These are phyloP conservation scores for Plestiodon gilberti DNA, from an alignment of 2,113 vertebrate species.

Conservation along the genomic window DNA sequence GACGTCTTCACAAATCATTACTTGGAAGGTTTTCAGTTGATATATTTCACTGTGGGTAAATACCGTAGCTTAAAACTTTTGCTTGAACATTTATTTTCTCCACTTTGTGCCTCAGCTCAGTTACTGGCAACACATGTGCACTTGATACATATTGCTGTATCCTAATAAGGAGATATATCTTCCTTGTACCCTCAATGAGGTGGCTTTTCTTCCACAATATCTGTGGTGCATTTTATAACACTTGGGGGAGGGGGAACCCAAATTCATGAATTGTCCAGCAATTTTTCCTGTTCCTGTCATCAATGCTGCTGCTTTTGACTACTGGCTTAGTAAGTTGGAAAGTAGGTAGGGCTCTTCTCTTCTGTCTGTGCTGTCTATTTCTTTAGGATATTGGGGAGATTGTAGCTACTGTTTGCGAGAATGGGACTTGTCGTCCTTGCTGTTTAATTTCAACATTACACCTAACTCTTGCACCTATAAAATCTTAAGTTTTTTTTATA, in stretches of 20 bases:
- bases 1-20: not conserved
- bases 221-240: not conserved
- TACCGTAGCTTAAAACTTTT: not conserved
- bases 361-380: not conserved
- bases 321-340: not conserved
- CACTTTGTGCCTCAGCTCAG: not conserved
- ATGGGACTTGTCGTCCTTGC: not conserved
- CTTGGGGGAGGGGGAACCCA: not conserved
- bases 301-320: not conserved
- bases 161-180: not conserved
- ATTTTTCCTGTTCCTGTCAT: not conserved
- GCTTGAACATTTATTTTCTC: not conserved
- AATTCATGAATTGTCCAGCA: not conserved
- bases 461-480: not conserved
- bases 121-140: not conserved
- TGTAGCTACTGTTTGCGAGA: not conserved
- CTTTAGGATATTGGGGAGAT: no score
- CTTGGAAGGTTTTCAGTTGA: not conserved
- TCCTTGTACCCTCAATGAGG: not conserved
- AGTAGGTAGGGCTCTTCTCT: not conserved
- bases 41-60: no score
- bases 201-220: not conserved
- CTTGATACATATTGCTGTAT: not conserved
- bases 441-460: not conserved
- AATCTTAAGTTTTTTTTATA: not conserved